These are phyloP conservation scores for Rhaphigaster nebulosa DNA, from an alignment of 2,888 invertebrate genomes.

Conservation along the genomic window DNA sequence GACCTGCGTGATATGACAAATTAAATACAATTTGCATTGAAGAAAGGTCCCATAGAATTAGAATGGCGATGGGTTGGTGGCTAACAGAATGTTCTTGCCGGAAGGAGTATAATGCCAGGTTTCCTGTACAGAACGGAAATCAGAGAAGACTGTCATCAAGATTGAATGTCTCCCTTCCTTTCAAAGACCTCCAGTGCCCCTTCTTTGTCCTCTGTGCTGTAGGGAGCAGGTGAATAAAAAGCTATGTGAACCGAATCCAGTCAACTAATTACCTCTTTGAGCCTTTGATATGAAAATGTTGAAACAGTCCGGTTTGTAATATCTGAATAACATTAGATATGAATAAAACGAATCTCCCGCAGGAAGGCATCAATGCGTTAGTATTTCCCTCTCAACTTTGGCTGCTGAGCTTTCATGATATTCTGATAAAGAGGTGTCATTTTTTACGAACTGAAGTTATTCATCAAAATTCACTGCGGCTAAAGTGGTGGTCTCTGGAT, in stretches of 20 bases:
- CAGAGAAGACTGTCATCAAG: constrained; percentile 40
- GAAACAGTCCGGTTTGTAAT: neutral
- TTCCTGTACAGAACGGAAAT: constrained; percentile 34
- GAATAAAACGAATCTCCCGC: neutral
- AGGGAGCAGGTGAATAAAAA: neutral
- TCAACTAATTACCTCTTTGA: neutral
- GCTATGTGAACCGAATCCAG: neutral
- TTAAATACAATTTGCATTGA: neutral
- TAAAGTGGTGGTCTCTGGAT: too few relatives aligned
- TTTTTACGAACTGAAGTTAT: too few relatives aligned
- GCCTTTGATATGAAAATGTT: neutral
- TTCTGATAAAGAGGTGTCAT: too few relatives aligned
- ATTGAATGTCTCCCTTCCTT: constrained; percentile 26
- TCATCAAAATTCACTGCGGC: too few relatives aligned
- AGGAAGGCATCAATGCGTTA: neutral
- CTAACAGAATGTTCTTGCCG: neutral
- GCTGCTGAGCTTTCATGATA: too few relatives aligned
- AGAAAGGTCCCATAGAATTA: constrained; percentile 13
- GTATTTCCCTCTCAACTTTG: too few relatives aligned
- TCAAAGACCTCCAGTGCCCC: neutral
- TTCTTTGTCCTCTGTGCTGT: neutral
- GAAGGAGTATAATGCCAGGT: constrained; percentile 25
- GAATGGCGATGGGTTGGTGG: neutral
- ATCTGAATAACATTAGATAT: neutral
- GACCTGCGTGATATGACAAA: neutral